Conservation (phyloP, 2,888 invertebrate genomes). For the Drosophila ustulata region DNA sequence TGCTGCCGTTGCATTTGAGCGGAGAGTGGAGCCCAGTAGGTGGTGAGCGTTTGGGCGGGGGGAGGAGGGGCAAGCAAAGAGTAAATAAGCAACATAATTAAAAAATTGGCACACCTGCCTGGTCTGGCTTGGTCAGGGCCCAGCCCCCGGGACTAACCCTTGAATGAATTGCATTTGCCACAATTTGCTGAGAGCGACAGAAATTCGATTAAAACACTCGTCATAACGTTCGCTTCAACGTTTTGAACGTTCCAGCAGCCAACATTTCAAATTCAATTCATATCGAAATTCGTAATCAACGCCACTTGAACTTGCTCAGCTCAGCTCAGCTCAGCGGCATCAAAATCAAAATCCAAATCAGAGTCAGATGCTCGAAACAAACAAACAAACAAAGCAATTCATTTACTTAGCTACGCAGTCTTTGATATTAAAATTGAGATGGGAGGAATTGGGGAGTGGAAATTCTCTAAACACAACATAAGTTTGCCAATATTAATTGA, state of each 20-base stretch:
- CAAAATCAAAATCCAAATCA: background rate
- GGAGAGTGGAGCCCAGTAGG: background rate
- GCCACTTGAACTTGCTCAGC: slow-evolving; percentile 6
- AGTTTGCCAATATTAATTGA: background rate
- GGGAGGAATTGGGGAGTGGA: background rate
- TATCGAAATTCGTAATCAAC: slow-evolving; percentile 21
- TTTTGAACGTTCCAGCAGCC: background rate
- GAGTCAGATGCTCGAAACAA: background rate
- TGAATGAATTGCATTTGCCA: slow-evolving; percentile 17
- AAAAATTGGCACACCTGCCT: slow-evolving; percentile 39
- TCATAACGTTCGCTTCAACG: background rate
- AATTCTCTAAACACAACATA: background rate
- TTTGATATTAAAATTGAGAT: background rate
- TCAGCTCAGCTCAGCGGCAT: background rate
- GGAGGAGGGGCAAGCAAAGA: slow-evolving; percentile 5
- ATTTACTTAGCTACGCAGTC: background rate
- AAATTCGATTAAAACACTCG: slow-evolving; percentile 21
- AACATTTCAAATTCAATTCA: slow-evolving; percentile 17
- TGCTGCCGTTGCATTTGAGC: slow-evolving; percentile 22
- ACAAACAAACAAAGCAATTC: slow-evolving; percentile 1
- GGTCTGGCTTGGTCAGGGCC: slow-evolving; percentile 11
- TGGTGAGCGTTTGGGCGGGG: background rate
- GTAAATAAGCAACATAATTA: slow-evolving; percentile 27
- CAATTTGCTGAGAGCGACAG: background rate
- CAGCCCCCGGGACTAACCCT: slow-evolving; percentile 19